Evolutionary conservation across 2,797 vertebrate species (phyloP), one percentile per base, ranked within the genome.

Genomic region (Crenichthys baileyi): DNA sequence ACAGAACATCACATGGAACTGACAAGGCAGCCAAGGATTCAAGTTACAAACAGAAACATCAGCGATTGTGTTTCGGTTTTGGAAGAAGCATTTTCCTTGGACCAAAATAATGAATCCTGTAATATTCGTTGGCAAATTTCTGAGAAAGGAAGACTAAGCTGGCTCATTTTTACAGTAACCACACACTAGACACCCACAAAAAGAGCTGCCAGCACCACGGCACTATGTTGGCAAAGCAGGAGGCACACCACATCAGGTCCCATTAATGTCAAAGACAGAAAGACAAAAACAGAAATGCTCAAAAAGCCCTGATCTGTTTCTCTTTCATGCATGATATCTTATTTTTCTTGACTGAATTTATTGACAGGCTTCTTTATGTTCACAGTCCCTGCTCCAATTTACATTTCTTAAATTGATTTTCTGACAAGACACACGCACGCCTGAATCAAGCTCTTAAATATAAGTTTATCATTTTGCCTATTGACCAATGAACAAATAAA

Each of bases 221-320:
- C 77, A 85, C 71, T 74, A 81, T 87, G 77, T 79, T 92, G 87
- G 88, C 88, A 84, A 88, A 88, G 80, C 79, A 82, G 74, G 73
- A 84, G 73, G 80, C 55, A 88, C 82, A 85, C 50, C 80, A 90
- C 79, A 90, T 92, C 84, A 86, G 75, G 82, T 89, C 79, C 87
- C 80, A 91, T 90, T 90, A 89, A 87, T 89, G 89, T 89, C 87
- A 92, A 80, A 91, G 68, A 83, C 41, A 80, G 71, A 73, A n/a
- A 22, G 51, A 67, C 51, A 73, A n/a, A 83, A 76, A 55, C 39
- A 81, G 67, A 82, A 77, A 83, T 46, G 12, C 67, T 76, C 31
- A 76, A 85, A 82, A 83, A 48, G 24, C 18, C 36, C n/a, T 76
- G 18, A 60, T 50, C 36, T 76, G 50, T 72, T 50, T 68, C 76